These are phyloP conservation scores for Mythimna pallens DNA, from an alignment of 2,888 invertebrate genomes.

Conservation along the genomic window DNA sequence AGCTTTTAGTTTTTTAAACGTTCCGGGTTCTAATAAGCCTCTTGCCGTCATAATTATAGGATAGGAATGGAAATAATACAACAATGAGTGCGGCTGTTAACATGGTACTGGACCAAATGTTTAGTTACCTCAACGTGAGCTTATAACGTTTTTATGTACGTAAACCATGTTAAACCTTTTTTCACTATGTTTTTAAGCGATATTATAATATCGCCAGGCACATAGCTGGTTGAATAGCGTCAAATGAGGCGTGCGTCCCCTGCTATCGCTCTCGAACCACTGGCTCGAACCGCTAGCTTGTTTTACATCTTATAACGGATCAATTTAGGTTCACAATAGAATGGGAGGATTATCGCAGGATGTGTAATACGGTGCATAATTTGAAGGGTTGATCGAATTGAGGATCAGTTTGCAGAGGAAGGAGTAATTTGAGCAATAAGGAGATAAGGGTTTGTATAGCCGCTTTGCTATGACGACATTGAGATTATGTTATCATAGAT, in stretches of 20 bases:
- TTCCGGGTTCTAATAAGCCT: too few species aligned
- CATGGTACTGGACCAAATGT: too few species aligned
- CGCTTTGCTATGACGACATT: too few species aligned
- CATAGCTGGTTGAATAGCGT: conserved; percentile 14
- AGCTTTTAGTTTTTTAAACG: too few species aligned
- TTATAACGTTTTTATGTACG: not conserved
- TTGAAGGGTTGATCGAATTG: conserved; percentile 30
- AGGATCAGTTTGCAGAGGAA: not conserved
- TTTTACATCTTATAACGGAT: conserved; percentile 30
- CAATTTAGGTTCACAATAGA: conserved; percentile 34
- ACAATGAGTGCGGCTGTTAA: too few species aligned
- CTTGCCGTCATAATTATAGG: too few species aligned
- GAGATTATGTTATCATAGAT: too few species aligned
- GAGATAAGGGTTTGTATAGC: not conserved
- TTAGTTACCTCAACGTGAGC: too few species aligned
- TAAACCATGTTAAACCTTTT: not conserved
- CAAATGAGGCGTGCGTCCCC: conserved; percentile 41
- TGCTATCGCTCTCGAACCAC: conserved; percentile 47
- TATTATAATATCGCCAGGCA: conserved; percentile 14
- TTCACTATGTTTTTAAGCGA: conserved; percentile 1
- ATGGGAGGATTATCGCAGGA: conserved; percentile 20
- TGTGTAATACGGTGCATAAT: conserved; percentile 28
- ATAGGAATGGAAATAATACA: too few species aligned
- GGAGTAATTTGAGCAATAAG: not conserved
- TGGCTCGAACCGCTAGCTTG: conserved; percentile 25